Evolutionary conservation across 1,140 invertebrate genomes (phyloP).

Genomic region (Ridgeia piscesae): DNA sequence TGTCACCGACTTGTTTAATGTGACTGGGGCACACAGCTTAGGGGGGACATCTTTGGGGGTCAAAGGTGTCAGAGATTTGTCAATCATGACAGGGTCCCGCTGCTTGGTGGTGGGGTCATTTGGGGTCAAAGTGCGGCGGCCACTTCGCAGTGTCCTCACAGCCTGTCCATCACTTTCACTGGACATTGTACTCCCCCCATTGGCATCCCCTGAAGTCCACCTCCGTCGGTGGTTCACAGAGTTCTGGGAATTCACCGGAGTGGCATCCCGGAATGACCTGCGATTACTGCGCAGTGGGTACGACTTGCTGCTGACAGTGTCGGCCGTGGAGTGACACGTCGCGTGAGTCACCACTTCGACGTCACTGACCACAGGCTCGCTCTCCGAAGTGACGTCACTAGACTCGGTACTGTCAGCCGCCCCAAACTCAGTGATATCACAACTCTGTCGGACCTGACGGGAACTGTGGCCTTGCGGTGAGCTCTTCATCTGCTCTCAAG

Average conservation of each 20-base stretch:
- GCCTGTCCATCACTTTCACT: background rate
- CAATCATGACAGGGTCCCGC: background rate
- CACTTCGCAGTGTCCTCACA: background rate
- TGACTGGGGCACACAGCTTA: background rate
- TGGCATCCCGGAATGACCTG: background rate
- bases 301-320: background rate
- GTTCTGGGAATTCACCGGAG: background rate
- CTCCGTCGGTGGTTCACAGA: background rate
- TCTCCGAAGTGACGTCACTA: constrained; percentile 8
- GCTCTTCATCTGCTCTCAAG: background rate
- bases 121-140: background rate
- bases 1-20: background rate
- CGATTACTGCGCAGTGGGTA: background rate
- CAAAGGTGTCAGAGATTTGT: background rate
- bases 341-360: background rate
- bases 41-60: background rate
- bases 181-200: background rate
- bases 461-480: background rate
- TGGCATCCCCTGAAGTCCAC: background rate
- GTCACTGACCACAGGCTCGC: background rate
- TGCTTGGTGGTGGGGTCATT: background rate
- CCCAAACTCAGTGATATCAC: background rate
- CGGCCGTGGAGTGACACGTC: background rate
- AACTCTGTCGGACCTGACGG: background rate
- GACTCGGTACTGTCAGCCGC: background rate